phyloP scores from a whole-genome alignment of 2,888 invertebrate genomes.

The Tenodera sinensis region DNA sequence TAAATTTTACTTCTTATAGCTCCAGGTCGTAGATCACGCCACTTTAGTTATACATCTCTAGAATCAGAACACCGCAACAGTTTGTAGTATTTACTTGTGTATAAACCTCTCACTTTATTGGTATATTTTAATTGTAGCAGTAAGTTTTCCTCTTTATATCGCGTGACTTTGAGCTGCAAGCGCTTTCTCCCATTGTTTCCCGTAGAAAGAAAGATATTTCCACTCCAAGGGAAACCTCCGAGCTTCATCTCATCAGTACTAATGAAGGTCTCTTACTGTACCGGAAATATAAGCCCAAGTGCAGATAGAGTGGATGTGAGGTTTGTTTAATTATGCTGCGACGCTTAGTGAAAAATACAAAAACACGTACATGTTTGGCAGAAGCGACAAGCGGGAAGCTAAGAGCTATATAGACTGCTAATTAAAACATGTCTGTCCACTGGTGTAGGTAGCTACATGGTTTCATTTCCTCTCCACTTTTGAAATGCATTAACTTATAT shows the following conservation, averaged over 20 bases:
- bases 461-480: not conserved
- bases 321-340: not conserved
- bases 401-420: not conserved
- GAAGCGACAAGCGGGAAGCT: not conserved
- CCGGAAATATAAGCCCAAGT: not conserved
- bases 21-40: no score
- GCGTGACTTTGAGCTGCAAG: not conserved
- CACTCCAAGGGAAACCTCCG: not conserved
- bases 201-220: not conserved
- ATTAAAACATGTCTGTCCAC: not conserved
- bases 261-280: not conserved
- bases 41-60: no score
- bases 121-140: not conserved
- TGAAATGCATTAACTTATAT: not conserved
- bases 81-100: no score
- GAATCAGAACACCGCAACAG: no score
- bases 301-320: not conserved
- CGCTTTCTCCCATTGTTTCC: not conserved
- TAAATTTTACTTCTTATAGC: no score
- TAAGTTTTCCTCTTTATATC: not conserved
- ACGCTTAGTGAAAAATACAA: not conserved
- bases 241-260: not conserved
- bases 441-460: not conserved
- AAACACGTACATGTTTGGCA: not conserved
- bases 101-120: not conserved